Percentiles rank a stretch among this genome's conserved stretches.
phyloP scores from a whole-genome alignment of 2,113 vertebrate genomes.

The Leptobrachium leishanense region DNA sequence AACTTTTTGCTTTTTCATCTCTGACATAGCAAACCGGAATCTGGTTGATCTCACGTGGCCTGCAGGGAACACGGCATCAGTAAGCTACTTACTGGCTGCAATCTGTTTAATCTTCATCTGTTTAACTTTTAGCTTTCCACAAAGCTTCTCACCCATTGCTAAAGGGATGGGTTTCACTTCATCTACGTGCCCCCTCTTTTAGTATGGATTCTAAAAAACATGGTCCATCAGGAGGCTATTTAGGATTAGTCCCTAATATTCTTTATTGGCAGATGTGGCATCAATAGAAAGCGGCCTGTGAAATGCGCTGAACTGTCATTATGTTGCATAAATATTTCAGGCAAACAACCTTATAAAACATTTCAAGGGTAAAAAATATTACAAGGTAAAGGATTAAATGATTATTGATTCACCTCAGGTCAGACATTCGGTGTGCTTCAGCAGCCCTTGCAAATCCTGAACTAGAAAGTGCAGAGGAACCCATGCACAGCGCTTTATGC shows the following conservation, averaged over 20 bases:
- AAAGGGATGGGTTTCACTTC: conserved; percentile 32
- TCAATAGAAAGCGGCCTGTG: background rate
- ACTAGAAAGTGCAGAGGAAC: conserved; percentile 6
- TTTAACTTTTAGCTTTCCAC: conserved; percentile 49
- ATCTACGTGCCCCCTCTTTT: background rate
- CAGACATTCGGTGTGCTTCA: conserved; percentile 17
- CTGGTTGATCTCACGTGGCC: conserved; percentile 44
- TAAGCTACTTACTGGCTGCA: conserved; percentile 47
- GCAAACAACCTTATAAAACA: background rate
- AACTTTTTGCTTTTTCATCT: conserved; percentile 13
- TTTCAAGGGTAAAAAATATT: conserved; percentile 41
- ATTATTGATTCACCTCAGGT: conserved; percentile 47
- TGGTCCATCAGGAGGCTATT: background rate
- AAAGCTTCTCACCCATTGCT: conserved; percentile 40
- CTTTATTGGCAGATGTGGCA: background rate
- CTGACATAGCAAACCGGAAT: conserved; percentile 17
- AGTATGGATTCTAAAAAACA: background rate
- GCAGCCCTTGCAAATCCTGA: conserved; percentile 23
- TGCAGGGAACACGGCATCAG: conserved; percentile 33
- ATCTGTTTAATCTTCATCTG: conserved; percentile 51
- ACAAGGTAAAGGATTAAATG: conserved; percentile 37
- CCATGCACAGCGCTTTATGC: background rate
- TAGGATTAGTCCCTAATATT: background rate
- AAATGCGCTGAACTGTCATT: background rate
- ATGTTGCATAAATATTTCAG: background rate